A percentile compares a stretch with the other conserved stretches of the same genome.
phyloP scores from a whole-genome alignment of 1,140 invertebrate species.

The Brachystomella parvula region DNA sequence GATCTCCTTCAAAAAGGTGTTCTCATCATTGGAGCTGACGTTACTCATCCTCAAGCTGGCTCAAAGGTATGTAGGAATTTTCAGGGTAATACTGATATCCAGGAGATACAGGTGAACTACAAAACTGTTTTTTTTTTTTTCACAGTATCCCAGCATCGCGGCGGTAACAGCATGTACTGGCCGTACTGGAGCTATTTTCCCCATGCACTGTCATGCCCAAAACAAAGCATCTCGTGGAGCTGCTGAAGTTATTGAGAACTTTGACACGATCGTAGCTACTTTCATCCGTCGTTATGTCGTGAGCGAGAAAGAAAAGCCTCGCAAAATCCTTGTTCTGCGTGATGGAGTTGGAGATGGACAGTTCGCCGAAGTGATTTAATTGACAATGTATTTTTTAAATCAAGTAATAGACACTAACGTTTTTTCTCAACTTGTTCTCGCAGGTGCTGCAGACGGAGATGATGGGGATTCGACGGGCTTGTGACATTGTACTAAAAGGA shows the following conservation, averaged over 20 bases:
- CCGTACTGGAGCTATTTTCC: constrained; percentile 24
- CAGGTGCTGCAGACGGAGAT: constrained; percentile 52
- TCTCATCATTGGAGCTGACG: constrained; percentile 14
- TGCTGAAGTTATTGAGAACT: constrained; percentile 39
- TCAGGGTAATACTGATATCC: too few species aligned
- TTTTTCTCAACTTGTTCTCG: constrained; percentile 43
- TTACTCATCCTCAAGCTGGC: neutral
- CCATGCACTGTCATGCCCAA: constrained; percentile 30
- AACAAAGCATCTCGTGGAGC: constrained; percentile 21
- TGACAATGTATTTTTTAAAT: neutral
- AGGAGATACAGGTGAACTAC: too few species aligned
- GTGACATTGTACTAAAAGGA: constrained; percentile 37
- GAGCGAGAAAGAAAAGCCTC: constrained; percentile 36
- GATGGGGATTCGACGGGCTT: constrained; percentile 58
- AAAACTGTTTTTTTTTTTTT: too few species aligned
- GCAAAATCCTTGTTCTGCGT: constrained; percentile 44
- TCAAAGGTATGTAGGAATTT: too few species aligned
- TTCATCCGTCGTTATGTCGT: constrained; percentile 36
- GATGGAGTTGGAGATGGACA: constrained; percentile 43
- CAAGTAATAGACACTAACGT: too few species aligned
- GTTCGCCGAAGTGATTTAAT: neutral
- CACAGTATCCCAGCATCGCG: constrained; percentile 10
- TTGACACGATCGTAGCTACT: constrained; percentile 38
- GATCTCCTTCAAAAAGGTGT: neutral
- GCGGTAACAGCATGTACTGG: constrained; percentile 21